Base-by-base conservation (phyloP, 1,140 invertebrate genomes). In the Dendroctonus valens region DNA sequence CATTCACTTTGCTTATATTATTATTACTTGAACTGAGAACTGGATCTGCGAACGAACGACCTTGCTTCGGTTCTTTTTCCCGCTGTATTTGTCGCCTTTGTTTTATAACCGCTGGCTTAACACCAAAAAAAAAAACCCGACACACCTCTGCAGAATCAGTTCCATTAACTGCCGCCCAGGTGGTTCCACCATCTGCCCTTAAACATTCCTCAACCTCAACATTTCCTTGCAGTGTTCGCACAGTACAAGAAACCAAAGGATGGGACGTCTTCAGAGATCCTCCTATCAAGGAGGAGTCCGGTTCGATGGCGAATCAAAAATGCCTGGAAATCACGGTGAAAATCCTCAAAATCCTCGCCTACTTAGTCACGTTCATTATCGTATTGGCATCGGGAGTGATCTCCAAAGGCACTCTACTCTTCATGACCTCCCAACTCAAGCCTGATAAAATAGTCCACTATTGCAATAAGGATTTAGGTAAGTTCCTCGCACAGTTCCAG, bases 191-290 rank as follows among this genome's bases (percentile, higher is more conserved):
- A 26, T 26, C 26, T 3, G 1, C 26, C 26, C 26, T 26, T 26
- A 3, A 26, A 26, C 26, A 26, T 26, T 26, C 26, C 3, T 26
- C 26, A 26, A 26, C 44, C 41, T 39, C 37, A 52, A 62, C 14
- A 63, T 67, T 72, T 71, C 66, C 62, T 76, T 78, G n/a, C 82
- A 94, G 92, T 75, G 90, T 91, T 79, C 82, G 92, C 70, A 93
- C 90, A 49, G 86, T 92, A 67, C 85, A 86, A 74, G 92, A 95
- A 77, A 94, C 91, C 63, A 95, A 95, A 89, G 91, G 90, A 86
- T 97, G 94, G 94, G 94, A 97, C 84, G 92, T 96, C 11, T 97
- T 97, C 81, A 83, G 93, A 75, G 89, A 93, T 78, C 89, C 93
- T 58, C 93, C 93, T 7, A 88, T 88, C 61, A 93, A 93, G 78